Conservation (phyloP, 2,888 invertebrate genomes). For the Drosophila koepferae region DNA sequence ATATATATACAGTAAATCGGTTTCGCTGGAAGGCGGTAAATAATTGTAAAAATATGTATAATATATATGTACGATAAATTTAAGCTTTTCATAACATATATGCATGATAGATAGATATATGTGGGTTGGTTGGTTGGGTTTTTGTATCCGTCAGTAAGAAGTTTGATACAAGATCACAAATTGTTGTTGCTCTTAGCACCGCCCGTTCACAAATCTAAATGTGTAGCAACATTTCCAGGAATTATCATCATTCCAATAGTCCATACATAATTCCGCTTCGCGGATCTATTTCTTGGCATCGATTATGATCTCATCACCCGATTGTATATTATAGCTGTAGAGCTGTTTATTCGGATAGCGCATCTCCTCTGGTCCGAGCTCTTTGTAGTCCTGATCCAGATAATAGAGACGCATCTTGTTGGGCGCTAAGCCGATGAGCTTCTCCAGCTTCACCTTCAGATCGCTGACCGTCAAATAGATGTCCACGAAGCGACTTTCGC, state of each 20-base stretch:
- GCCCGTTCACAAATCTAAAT: background rate
- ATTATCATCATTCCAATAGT: background rate
- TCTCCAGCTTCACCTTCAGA: slow-evolving; percentile 91
- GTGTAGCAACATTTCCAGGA: slow-evolving; percentile 6
- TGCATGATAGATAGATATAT: slow-evolving; percentile 25
- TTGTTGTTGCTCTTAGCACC: slow-evolving; percentile 67
- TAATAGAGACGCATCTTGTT: slow-evolving; percentile 95
- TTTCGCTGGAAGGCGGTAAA: slow-evolving; percentile 39
- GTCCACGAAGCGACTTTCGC: slow-evolving; percentile 91
- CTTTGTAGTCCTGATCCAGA: slow-evolving; percentile 92
- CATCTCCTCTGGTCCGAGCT: slow-evolving; percentile 94
- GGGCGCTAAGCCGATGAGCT: slow-evolving; percentile 92
- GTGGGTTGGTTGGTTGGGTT: slow-evolving; percentile 22
- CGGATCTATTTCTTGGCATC: slow-evolving; percentile 88
- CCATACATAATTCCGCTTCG: background rate
- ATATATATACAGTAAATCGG: slow-evolving; percentile 64
- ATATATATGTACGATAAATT: slow-evolving; percentile 31
- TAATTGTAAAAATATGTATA: slow-evolving; percentile 34
- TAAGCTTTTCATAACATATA: slow-evolving; percentile 26
- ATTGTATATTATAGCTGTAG: slow-evolving; percentile 95
- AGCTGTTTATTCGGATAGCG: slow-evolving; percentile 94
- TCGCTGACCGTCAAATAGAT: slow-evolving; percentile 93
- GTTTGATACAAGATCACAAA: slow-evolving; percentile 73
- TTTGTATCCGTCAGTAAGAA: slow-evolving; percentile 54
- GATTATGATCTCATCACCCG: slow-evolving; percentile 96